Evolutionary conservation across 2,888 invertebrate genomes (phyloP).

Genomic region (Tetrapedia diversipes): DNA sequence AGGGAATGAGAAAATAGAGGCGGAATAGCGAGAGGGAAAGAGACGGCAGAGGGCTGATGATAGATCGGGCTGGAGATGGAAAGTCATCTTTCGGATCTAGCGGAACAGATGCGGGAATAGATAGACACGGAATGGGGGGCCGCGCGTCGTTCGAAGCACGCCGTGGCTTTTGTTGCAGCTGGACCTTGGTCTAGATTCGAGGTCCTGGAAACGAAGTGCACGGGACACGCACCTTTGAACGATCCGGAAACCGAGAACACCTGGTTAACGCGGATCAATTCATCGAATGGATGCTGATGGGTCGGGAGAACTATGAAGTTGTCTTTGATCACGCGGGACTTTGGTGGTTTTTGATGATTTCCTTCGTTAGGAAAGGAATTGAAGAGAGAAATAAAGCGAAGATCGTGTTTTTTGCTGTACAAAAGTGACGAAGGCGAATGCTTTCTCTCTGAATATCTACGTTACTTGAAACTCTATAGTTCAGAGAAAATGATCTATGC

Average conservation of each 20-base stretch:
- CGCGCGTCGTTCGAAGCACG: conserved; percentile 13
- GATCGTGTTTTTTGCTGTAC: neutral
- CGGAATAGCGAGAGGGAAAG: neutral
- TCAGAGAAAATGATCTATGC: too few relatives aligned
- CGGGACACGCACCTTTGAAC: conserved; percentile 64
- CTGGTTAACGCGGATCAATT: conserved; percentile 52
- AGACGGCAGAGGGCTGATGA: neutral
- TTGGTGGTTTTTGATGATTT: neutral
- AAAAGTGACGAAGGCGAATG: too few relatives aligned
- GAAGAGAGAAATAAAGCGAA: too few relatives aligned
- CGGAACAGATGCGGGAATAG: conserved; percentile 58
- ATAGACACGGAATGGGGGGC: conserved; percentile 47
- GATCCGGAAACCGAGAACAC: conserved; percentile 52
- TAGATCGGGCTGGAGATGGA: conserved; percentile 48
- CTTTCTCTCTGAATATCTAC: too few relatives aligned
- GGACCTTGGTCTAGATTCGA: conserved; percentile 65
- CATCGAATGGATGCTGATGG: conserved; percentile 32
- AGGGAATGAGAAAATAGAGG: neutral
- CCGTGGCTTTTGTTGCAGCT: conserved; percentile 60
- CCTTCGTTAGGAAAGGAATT: neutral
- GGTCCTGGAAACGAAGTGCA: conserved; percentile 49
- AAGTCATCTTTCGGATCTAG: conserved; percentile 55
- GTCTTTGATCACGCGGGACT: conserved; percentile 12
- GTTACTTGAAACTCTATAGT: too few relatives aligned
- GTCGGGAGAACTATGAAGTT: neutral